Evolutionary conservation across 2,113 vertebrate genomes (phyloP).

Genomic region (Sinosuthora webbiana): DNA sequence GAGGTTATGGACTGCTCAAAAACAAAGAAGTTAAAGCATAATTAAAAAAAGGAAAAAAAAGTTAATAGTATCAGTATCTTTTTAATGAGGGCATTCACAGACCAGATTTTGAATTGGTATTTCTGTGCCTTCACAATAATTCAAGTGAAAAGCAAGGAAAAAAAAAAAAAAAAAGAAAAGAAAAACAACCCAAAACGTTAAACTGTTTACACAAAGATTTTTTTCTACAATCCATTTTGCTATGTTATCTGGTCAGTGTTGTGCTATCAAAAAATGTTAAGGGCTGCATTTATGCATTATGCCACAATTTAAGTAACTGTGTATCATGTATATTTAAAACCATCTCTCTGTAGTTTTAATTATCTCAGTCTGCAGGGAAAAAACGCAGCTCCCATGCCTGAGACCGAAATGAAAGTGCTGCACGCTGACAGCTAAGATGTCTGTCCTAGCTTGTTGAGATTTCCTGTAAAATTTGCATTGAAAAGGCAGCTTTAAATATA

Average conservation of each 20-base stretch:
- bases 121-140: not conserved
- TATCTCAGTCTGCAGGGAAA: conserved; percentile 82
- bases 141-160: not conserved
- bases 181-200: not conserved
- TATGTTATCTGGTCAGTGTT: conserved; percentile 36
- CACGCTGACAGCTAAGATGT: conserved; percentile 80
- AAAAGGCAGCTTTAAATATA: conserved; percentile 93
- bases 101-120: conserved; percentile 1
- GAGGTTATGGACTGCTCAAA: conserved; percentile 40
- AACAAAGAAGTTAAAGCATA: conserved; percentile 56
- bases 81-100: conserved; percentile 50
- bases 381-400: conserved; percentile 70
- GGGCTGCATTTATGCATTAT: conserved; percentile 72
- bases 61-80: conserved; percentile 18
- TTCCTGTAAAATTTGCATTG: conserved; percentile 85
- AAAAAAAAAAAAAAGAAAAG: not conserved
- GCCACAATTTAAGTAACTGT: conserved; percentile 73
- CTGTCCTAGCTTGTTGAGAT: conserved; percentile 90
- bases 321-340: conserved; percentile 82
- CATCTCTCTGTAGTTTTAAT: conserved; percentile 84
- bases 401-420: conserved; percentile 76
- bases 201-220: not conserved
- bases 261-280: conserved; percentile 73
- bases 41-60: not conserved
- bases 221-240: not conserved